phyloP scores from a whole-genome alignment of 2,797 vertebrate genomes.

The Ispidina picta region DNA sequence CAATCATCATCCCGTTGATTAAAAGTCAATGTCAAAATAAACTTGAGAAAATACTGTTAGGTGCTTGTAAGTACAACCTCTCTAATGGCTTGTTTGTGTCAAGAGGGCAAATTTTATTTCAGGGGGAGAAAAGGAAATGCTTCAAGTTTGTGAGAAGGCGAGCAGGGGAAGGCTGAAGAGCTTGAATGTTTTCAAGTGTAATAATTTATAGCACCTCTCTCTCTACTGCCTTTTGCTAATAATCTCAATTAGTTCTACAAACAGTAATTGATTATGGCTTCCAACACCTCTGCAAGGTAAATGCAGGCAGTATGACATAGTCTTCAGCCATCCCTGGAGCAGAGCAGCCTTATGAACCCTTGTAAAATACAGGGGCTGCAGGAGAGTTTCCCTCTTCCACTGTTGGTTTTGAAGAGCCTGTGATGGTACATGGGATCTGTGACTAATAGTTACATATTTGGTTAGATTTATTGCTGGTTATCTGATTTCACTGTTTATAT shows the following conservation, averaged over 20 bases:
- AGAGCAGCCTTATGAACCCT: neutral
- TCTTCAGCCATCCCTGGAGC: accelerated
- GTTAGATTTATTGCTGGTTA: neutral
- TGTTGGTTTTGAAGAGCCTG: neutral
- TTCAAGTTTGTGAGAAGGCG: conserved; percentile 43
- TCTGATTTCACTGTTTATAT: neutral
- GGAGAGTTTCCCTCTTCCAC: neutral
- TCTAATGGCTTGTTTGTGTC: conserved; percentile 66
- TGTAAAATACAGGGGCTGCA: neutral
- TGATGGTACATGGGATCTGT: neutral
- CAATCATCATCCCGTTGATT: conserved; percentile 72
- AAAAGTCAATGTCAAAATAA: conserved; percentile 76
- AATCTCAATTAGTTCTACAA: conserved; percentile 43
- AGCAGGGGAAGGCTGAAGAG: conserved; percentile 42
- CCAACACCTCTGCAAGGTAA: conserved; percentile 12
- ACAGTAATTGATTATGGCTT: conserved; percentile 42
- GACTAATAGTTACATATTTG: neutral
- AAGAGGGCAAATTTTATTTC: conserved; percentile 69
- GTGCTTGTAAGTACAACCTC: conserved; percentile 75
- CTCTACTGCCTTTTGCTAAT: conserved; percentile 46
- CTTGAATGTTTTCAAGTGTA: conserved; percentile 52
- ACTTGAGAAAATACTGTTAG: conserved; percentile 71
- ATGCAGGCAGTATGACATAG: neutral
- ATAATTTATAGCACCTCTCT: conserved; percentile 47
- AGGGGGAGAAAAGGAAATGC: conserved; percentile 56